These are phyloP conservation scores for Agapornis roseicollis DNA, from an alignment of 2,113 vertebrate species.

Conservation along the genomic window DNA sequence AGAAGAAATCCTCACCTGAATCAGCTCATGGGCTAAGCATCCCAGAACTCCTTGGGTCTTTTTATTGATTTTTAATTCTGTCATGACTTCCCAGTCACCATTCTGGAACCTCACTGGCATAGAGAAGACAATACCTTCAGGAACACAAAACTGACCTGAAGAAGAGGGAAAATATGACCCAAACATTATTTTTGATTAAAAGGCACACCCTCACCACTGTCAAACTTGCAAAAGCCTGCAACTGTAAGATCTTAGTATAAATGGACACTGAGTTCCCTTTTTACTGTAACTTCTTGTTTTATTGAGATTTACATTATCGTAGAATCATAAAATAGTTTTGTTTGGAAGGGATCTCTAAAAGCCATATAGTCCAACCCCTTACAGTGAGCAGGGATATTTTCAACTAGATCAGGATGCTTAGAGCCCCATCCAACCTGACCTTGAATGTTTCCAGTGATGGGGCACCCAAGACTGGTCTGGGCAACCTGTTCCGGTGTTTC, in stretches of 20 bases:
- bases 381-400: neutral
- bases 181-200: neutral
- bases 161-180: neutral
- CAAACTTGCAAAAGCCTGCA: neutral
- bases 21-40: conserved; percentile 73
- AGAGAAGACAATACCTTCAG: conserved; percentile 83
- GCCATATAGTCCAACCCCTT: neutral
- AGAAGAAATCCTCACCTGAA: conserved; percentile 67
- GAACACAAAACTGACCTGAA: conserved; percentile 81
- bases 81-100: conserved; percentile 76
- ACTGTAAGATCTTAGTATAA: neutral
- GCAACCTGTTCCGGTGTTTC: neutral
- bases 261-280: neutral
- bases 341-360: neutral
- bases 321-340: neutral
- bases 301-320: neutral
- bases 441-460: neutral
- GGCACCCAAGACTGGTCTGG: neutral
- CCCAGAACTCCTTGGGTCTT: conserved; percentile 62
- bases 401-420: neutral
- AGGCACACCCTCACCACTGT: neutral
- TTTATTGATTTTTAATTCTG: conserved; percentile 64
- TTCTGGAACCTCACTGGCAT: conserved; percentile 84
- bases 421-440: neutral
- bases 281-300: neutral